Base-by-base conservation (phyloP, 2,797 vertebrate genomes). In the Champsocephalus esox region DNA sequence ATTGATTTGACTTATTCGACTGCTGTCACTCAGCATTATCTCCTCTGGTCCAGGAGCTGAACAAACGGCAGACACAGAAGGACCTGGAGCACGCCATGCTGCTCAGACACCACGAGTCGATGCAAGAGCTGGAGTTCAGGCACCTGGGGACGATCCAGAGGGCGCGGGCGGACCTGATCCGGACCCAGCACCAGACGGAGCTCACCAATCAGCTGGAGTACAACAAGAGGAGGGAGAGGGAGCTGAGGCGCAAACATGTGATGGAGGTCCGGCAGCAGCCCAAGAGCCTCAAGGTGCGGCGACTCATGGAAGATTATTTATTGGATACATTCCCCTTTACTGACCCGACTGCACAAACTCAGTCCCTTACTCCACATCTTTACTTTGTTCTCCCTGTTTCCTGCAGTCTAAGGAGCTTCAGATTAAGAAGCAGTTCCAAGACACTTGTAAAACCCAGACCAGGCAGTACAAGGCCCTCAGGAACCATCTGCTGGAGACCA, bases 391-490 rank as follows among this genome's bases (percentile, higher is more conserved):
- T 46, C 52, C 48, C 5, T 38, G 6, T 49, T 10, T 34, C 17
- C 5, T 56, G 63, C 80, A 99, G 98, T 98, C 97, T 55, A 99
- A 99, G 91, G 98, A 99, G 92, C 95, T 99, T 75, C 98, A 99
- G 93, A 99, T 99, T 85, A 99, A 99, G 95, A 99, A 99, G 88
- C 98, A 99, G 94, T 99, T 99, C 93, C 98, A 99, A 93, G 98
- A 99, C 82, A 99, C 98, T 3, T 99, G 98, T 84, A 99, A 99
- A 94, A 99, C 98, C 79, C 98, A 99, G 95, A 99, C 98, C 61
- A 95, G 97, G 80, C 98, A 99, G 94, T 99, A 98, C 93, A 99
- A 99, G 94, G 98, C 97, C 60, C 95, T 99, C 92, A 94, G 98
- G 87, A 99, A 98, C 94, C 98, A 99, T 90, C 96, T 99, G 72